Base-by-base conservation (phyloP, 2,888 invertebrate genomes). In the Empis livida region DNA sequence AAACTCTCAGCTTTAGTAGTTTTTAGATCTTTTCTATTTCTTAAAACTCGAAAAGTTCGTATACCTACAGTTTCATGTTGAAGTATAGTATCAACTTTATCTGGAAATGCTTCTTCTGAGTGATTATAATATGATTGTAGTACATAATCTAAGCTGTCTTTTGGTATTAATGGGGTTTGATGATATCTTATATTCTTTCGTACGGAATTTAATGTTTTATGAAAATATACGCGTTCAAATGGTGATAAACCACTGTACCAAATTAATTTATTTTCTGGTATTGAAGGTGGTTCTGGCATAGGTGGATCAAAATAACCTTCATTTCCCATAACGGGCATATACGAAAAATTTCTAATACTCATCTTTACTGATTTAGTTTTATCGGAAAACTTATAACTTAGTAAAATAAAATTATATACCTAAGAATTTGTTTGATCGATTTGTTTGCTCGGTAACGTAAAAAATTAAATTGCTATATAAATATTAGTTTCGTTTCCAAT, bases 101-200 rank as follows among this genome's bases (percentile, higher is more conserved):
- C 79, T 0, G 80, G 76, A 57, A 82, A 83, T 4, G 67, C 57
- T 56, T 84, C 84, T 1, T 65, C 65, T 0, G 75, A 75, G 51
- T 86, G 84, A 56, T 80, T 72, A 61, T 86, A 88, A 0, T 79
- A 74, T 0, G 84, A 72, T 5, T 75, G 68, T 44, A 88, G 65
- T 8, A 78, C 68, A 45, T 84, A 71, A 61, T 88, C 88, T 49
- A 88, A 68, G 42, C 78, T 75, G 61, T 87, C 85, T 17, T 72
- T 68, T 0, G 85, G 84, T 30, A 66, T 58, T 42, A 55, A 54
- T 2, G 56, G 49, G 49, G 57, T 58, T 11, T 57, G 59, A 10
- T 58, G 53, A 54, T 70, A 76, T 41, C 69, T 62, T 35, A 67
- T 68, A 57, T 64, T 70, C 53, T 71, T 64, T 30, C 75, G 68